Evolutionary conservation across 2,888 invertebrate species (phyloP), one percentile per base, ranked within the genome.

Genomic region (Dasysyrphus tricinctus): DNA sequence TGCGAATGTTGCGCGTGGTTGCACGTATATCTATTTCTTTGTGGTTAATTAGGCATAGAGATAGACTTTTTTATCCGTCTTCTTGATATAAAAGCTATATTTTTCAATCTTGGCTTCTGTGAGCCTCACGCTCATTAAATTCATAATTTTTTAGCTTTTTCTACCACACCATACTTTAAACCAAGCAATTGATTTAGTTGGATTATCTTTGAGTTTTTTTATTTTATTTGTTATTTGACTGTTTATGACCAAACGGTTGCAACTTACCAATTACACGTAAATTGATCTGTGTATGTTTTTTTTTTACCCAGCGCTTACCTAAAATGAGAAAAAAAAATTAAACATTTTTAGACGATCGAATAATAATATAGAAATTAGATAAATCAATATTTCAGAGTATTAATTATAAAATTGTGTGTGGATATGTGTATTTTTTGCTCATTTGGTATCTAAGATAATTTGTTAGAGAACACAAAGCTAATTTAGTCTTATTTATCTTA

Each of bases 261-360:
- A 75, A 86, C 82, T 82, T 86, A 86, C 86, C 86, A 86, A 82
- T 86, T 86, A 78, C 70, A 74, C 78, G 81, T 78, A 51, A 79
- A 78, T 61, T 65, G 65, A 79, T 81, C 32, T 75, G 54, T 12
- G n/a, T n/a, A n/a, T n/a, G 56, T 42, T 54, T 49, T 63, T 56
- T 63, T 12, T 4, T 37, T 24, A 24, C 24, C 3, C n/a, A n/a
- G 24, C 3, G 49, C 86, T 82, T 82, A 86, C 86, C 78, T 86
- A 51, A 51, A 86, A 86, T 5, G 61, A 80, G 24, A 80, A n/a
- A 61, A 77, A 19, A 78, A 75, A 47, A 75, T 67, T 47, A 76
- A 67, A n/a, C 16, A 49, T 32, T 7, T 49, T 39, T 24, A 37
- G n/a, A 69, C 24, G 54, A 54, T 69, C 14, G 69, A n/a, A 80